Percentiles rank a stretch among this genome's conserved stretches.
These are phyloP conservation scores for Alosa alosa DNA, from an alignment of 2,113 vertebrate species.

Conservation along the genomic window DNA sequence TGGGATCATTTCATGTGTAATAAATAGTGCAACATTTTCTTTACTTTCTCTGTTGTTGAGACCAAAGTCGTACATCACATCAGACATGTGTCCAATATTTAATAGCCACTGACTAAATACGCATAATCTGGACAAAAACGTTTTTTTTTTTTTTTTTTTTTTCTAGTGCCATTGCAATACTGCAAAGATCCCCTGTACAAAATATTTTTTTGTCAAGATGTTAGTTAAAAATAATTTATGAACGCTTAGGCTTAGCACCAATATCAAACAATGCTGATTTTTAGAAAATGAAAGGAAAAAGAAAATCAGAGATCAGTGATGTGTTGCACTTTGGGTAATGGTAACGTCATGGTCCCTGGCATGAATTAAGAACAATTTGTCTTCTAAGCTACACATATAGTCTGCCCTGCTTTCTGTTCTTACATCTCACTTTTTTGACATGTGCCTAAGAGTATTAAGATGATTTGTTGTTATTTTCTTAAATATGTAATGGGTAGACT, in stretches of 20 bases:
- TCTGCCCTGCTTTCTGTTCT: neutral
- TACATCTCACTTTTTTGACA: conserved; percentile 45
- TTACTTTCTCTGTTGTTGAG: too few species aligned
- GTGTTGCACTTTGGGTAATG: neutral
- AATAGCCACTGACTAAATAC: too few species aligned
- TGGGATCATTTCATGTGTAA: too few species aligned
- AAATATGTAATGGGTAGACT: conserved; percentile 58
- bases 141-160: neutral
- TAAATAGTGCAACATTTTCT: too few species aligned
- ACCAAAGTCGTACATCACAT: too few species aligned
- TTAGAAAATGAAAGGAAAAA: neutral
- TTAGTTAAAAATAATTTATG: neutral
- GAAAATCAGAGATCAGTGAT: neutral
- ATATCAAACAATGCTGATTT: neutral
- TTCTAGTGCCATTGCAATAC: neutral
- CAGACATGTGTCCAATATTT: too few species aligned
- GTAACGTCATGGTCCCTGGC: neutral
- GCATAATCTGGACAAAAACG: too few species aligned
- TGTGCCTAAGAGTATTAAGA: conserved; percentile 59
- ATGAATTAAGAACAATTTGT: neutral
- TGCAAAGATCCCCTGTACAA: neutral
- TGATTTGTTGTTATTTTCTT: conserved; percentile 68
- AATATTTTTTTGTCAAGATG: neutral
- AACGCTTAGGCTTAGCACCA: neutral
- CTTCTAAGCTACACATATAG: neutral